Percentiles rank a stretch among this genome's conserved stretches.
Conservation (phyloP, 2,888 invertebrate species). For the Boloria selene region DNA sequence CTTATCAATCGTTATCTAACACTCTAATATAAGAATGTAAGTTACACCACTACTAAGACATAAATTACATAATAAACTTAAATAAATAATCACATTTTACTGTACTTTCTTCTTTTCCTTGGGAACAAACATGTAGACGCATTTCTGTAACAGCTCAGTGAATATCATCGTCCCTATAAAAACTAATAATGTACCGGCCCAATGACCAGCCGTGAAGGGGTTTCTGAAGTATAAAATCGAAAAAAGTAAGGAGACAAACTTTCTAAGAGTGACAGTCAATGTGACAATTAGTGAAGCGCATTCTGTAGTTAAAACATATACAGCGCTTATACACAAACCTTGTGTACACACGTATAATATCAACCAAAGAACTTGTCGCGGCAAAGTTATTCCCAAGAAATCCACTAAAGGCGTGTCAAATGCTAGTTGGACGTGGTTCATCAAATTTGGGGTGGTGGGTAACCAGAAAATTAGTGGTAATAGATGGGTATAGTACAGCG, state of each 20-base stretch:
- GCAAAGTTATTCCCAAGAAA: slow-evolving; percentile 84
- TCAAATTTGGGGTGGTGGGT: slow-evolving; percentile 89
- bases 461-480: slow-evolving; percentile 95
- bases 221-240: slow-evolving; percentile 97
- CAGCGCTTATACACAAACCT: slow-evolving; percentile 96
- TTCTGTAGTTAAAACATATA: slow-evolving; percentile 96
- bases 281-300: slow-evolving; percentile 97
- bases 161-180: slow-evolving; percentile 97
- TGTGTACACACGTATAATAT: slow-evolving; percentile 93
- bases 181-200: slow-evolving; percentile 94
- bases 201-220: slow-evolving; percentile 95
- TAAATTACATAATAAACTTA: not conserved
- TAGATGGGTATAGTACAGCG: slow-evolving; percentile 94
- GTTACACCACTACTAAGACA: slow-evolving; percentile 1
- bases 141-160: slow-evolving; percentile 87
- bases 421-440: slow-evolving; percentile 88
- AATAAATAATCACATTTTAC: slow-evolving; percentile 40
- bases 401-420: slow-evolving; percentile 85
- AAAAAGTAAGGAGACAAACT: slow-evolving; percentile 97
- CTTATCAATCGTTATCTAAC: too few species aligned
- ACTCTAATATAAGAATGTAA: too few species aligned
- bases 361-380: slow-evolving; percentile 89
- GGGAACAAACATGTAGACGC: slow-evolving; percentile 61
- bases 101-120: slow-evolving; percentile 61
- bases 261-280: slow-evolving; percentile 96